Evolutionary conservation across 2,113 vertebrate species (phyloP).

Genomic region (Siniperca knerii): DNA sequence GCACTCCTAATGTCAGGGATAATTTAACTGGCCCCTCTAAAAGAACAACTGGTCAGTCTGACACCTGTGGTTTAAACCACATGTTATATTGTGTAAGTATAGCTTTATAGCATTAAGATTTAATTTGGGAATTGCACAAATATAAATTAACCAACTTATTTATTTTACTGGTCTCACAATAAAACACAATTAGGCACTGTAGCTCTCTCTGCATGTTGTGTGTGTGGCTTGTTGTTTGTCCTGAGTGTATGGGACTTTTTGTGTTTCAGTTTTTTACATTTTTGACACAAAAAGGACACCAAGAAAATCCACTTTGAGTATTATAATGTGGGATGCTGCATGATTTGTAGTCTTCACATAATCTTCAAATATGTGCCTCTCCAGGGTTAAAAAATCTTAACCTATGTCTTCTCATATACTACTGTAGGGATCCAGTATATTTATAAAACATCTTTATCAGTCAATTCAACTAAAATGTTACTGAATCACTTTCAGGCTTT

Average conservation of each 20-base stretch:
- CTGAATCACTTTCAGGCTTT: not conserved
- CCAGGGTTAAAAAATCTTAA: not conserved
- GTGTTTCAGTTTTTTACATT: not conserved
- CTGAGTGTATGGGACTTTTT: not conserved
- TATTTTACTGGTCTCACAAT: not conserved
- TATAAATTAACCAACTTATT: not conserved
- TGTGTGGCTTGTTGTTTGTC: not conserved
- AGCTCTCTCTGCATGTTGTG: not conserved
- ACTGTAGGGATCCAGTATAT: not conserved
- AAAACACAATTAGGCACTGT: too few species aligned
- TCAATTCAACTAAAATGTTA: not conserved
- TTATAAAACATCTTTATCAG: not conserved
- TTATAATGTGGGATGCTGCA: not conserved
- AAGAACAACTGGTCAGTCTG: slow-evolving; percentile 32
- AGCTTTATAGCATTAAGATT: slow-evolving; percentile 23
- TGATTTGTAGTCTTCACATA: not conserved
- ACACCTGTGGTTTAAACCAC: slow-evolving; percentile 23
- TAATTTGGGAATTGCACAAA: slow-evolving; percentile 28
- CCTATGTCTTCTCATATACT: not conserved
- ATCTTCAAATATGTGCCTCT: not conserved
- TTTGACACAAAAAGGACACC: not conserved
- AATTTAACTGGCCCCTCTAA: slow-evolving; percentile 35
- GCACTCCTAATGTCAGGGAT: slow-evolving; percentile 20
- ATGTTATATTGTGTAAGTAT: not conserved
- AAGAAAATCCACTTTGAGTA: not conserved